Evolutionary conservation across 2,888 invertebrate genomes (phyloP).

Genomic region (Nemotelus nigrinus): DNA sequence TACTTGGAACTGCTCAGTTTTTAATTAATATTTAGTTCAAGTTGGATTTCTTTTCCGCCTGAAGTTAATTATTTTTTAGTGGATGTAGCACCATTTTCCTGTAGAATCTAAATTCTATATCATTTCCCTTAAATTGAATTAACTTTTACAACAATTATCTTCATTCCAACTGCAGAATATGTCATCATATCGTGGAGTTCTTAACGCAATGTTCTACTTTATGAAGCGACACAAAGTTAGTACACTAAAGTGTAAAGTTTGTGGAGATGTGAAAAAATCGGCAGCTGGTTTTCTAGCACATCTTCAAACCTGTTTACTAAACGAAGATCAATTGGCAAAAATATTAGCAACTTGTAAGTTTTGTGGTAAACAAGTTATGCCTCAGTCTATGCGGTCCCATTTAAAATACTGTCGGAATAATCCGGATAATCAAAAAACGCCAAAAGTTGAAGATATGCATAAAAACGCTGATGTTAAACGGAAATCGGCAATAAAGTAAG

Average conservation of each 20-base stretch:
- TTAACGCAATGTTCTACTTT: constrained; percentile 54
- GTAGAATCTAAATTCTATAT: no score
- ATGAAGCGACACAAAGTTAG: constrained; percentile 52
- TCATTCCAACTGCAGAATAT: constrained; percentile 50
- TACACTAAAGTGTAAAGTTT: constrained; percentile 59
- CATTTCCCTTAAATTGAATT: no score
- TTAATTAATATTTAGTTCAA: not conserved
- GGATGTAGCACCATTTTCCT: no score
- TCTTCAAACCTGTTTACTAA: constrained; percentile 57
- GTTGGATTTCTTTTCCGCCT: not conserved
- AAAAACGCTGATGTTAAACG: constrained; percentile 59
- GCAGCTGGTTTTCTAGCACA: constrained; percentile 59
- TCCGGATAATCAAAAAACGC: not conserved
- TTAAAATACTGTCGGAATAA: constrained; percentile 53
- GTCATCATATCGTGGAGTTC: constrained; percentile 53
- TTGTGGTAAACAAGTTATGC: constrained; percentile 55
- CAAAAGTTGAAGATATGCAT: not conserved
- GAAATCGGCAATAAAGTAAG: constrained; percentile 59
- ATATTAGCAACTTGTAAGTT: constrained; percentile 55
- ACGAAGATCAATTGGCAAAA: constrained; percentile 27
- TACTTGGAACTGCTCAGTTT: not conserved
- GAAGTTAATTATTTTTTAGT: not conserved
- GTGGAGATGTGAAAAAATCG: constrained; percentile 55
- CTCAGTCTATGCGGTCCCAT: constrained; percentile 53
- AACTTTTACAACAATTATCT: no score